phyloP scores from a whole-genome alignment of 2,888 invertebrate genomes.

The Aphidoletes aphidimyza region DNA sequence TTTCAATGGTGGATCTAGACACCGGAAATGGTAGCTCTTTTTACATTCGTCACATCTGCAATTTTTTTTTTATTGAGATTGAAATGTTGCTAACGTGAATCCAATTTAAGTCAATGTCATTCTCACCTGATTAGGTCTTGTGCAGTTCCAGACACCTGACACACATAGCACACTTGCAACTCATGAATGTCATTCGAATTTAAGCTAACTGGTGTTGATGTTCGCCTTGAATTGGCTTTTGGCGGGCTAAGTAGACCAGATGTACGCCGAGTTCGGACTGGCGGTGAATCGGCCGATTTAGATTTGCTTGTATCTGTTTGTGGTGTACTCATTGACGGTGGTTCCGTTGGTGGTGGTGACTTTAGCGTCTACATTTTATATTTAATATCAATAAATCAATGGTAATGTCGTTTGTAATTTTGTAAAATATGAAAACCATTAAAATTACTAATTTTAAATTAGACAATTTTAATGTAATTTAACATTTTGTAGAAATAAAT shows the following conservation, averaged over 20 bases:
- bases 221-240: slow-evolving; percentile 36
- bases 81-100: slow-evolving; percentile 24
- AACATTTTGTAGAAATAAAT: not conserved
- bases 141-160: slow-evolving; percentile 61
- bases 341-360: slow-evolving; percentile 50
- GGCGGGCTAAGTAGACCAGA: slow-evolving; percentile 54
- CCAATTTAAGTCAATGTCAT: too few relatives aligned
- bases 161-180: slow-evolving; percentile 60
- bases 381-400: not conserved
- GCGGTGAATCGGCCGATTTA: slow-evolving; percentile 55
- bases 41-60: slow-evolving; percentile 90
- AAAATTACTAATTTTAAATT: too few relatives aligned
- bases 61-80: slow-evolving; percentile 29
- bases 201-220: slow-evolving; percentile 54
- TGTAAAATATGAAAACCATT: too few relatives aligned
- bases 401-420: too few relatives aligned
- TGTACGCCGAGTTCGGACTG: slow-evolving; percentile 55
- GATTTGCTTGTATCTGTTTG: slow-evolving; percentile 55
- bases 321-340: slow-evolving; percentile 57
- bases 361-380: slow-evolving; percentile 24
- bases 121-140: slow-evolving; percentile 62
- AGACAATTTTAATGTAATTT: not conserved
- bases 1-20: slow-evolving; percentile 92
- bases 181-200: slow-evolving; percentile 59
- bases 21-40: slow-evolving; percentile 90